A percentile compares a stretch with the other conserved stretches of the same genome.
These are phyloP conservation scores for Anseranas semipalmata DNA, from an alignment of 2,113 vertebrate genomes.

Conservation along the genomic window DNA sequence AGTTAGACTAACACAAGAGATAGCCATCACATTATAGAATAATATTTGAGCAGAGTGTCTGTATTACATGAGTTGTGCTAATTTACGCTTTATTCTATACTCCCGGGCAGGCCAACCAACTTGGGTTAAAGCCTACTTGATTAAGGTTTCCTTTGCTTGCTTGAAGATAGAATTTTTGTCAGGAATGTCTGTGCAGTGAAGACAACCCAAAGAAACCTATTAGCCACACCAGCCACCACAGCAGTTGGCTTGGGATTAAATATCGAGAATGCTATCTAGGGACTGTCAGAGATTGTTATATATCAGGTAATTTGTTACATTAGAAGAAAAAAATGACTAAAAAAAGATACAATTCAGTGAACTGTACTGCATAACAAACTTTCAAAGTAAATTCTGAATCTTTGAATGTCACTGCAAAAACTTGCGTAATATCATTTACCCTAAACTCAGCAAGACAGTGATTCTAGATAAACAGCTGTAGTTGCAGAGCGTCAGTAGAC, in stretches of 20 bases:
- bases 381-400: not conserved
- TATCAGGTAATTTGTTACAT: accelerated
- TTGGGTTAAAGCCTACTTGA: not conserved
- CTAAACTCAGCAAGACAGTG: not conserved
- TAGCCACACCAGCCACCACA: not conserved
- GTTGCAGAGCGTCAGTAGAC: accelerated
- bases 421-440: not conserved
- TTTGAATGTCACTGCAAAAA: not conserved
- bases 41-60: accelerated
- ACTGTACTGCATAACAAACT: not conserved
- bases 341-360: not conserved
- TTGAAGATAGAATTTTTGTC: not conserved
- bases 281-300: not conserved
- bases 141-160: not conserved
- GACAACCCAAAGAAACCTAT: constrained; percentile 9
- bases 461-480: not conserved
- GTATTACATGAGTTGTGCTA: not conserved
- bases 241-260: not conserved
- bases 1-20: not conserved
- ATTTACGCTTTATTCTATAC: not conserved
- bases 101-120: not conserved
- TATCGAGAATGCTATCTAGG: not conserved
- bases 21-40: accelerated
- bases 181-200: not conserved
- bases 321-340: not conserved